A percentile compares a stretch with the other conserved stretches of the same genome.
Conservation (phyloP, 2,797 vertebrate species). For the Cirrhinus molitorella region DNA sequence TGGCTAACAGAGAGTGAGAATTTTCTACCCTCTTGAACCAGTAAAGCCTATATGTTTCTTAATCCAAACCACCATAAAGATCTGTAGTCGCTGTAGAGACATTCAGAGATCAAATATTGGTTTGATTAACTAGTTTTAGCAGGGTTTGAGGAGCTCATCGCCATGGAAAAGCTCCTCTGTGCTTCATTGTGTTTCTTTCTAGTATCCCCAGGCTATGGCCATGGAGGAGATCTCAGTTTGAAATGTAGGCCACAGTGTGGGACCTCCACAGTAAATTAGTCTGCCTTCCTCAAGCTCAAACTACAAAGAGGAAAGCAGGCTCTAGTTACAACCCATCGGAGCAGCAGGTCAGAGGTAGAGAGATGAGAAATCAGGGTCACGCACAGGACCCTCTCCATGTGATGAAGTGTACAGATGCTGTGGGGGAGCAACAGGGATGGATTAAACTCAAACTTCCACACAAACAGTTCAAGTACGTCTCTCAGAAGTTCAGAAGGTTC, state of each 20-base stretch:
- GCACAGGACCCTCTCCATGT: constrained; percentile 33
- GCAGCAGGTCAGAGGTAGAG: constrained; percentile 30
- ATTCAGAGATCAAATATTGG: constrained; percentile 13
- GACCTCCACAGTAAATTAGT: constrained; percentile 55
- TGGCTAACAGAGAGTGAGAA: neutral
- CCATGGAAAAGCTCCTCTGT: constrained; percentile 51
- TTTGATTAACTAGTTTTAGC: constrained; percentile 21
- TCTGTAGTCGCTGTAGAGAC: neutral
- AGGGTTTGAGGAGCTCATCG: constrained; percentile 37
- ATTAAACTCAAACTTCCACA: constrained; percentile 12
- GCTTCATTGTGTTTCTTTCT: constrained; percentile 2
- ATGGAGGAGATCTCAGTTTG: constrained; percentile 32
- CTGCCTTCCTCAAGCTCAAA: constrained; percentile 8
- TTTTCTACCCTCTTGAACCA: neutral
- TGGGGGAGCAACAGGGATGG: neutral
- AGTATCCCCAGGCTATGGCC: constrained; percentile 8
- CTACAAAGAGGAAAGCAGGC: constrained; percentile 42
- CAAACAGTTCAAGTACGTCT: constrained; percentile 11
- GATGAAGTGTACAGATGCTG: constrained; percentile 60
- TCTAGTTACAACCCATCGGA: constrained; percentile 51
- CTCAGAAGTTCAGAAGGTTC: constrained; percentile 52
- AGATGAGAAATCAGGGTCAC: constrained; percentile 46
- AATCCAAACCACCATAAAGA: neutral
- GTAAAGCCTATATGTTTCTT: neutral
- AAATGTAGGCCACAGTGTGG: constrained; percentile 57